These are phyloP conservation scores for Macrosiphum euphorbiae DNA, from an alignment of 2,888 invertebrate genomes.

Conservation along the genomic window DNA sequence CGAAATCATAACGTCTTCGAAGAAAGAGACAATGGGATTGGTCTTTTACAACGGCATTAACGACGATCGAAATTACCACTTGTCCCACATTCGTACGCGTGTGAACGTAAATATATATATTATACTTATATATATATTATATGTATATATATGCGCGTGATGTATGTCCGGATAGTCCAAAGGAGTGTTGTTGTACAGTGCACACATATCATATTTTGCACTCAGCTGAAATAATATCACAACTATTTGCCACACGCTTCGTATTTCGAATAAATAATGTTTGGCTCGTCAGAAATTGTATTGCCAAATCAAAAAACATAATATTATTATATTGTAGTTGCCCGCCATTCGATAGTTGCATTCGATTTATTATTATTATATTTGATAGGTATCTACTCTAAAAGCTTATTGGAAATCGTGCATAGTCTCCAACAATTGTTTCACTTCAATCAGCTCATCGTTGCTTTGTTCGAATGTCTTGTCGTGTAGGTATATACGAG, in stretches of 20 bases:
- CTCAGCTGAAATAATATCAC: not conserved
- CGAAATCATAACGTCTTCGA: conserved; percentile 42
- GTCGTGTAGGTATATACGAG: too few relatives aligned
- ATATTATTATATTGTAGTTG: too few relatives aligned
- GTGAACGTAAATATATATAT: not conserved
- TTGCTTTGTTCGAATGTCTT: not conserved
- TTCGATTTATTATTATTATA: not conserved
- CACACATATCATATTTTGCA: not conserved
- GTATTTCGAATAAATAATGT: conserved; percentile 38
- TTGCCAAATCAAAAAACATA: not conserved
- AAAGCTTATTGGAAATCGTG: not conserved
- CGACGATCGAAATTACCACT: conserved; percentile 59
- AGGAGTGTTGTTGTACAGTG: conserved; percentile 31
- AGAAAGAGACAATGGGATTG: conserved; percentile 56
- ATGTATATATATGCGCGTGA: not conserved
- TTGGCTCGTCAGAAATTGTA: not conserved
- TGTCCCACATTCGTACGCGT: conserved; percentile 53
- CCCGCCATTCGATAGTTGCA: not conserved
- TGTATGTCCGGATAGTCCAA: conserved; percentile 36
- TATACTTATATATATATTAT: too few relatives aligned
- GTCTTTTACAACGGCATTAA: conserved; percentile 55
- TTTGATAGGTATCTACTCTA: not conserved
- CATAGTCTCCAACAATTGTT: not conserved
- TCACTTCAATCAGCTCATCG: not conserved
- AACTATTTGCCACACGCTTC: conserved; percentile 27